phyloP scores from a whole-genome alignment of 2,888 invertebrate species.

The Sylvicola cinctus region DNA sequence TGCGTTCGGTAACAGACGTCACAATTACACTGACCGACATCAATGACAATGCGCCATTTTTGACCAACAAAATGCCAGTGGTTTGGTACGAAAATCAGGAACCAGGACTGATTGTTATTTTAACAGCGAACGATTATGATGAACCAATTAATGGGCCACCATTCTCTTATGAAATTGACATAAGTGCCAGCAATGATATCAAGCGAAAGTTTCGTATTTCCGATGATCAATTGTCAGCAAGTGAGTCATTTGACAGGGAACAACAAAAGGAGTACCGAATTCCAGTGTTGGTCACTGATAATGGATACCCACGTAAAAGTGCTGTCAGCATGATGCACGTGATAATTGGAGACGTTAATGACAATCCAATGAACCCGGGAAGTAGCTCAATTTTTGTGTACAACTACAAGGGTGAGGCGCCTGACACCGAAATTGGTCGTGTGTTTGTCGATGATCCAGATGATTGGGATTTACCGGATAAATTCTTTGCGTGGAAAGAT shows the following conservation, averaged over 20 bases:
- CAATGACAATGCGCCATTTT: constrained; percentile 85
- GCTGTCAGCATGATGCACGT: constrained; percentile 70
- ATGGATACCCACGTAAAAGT: constrained; percentile 48
- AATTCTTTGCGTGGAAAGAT: constrained; percentile 53
- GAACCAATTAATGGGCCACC: constrained; percentile 70
- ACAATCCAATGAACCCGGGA: constrained; percentile 75
- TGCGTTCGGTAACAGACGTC: constrained; percentile 42
- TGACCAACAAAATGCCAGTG: constrained; percentile 59
- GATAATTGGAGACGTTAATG: constrained; percentile 87
- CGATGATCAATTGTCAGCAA: constrained; percentile 45
- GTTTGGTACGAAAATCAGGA: constrained; percentile 66
- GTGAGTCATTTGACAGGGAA: constrained; percentile 68
- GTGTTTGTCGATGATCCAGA: constrained; percentile 80
- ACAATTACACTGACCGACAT: constrained; percentile 54
- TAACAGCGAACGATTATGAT: constrained; percentile 64
- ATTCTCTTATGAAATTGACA: constrained; percentile 39
- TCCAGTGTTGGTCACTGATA: constrained; percentile 77
- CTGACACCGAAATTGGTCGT: constrained; percentile 68
- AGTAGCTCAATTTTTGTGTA: constrained; percentile 83
- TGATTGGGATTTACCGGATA: constrained; percentile 92
- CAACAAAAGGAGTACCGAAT: constrained; percentile 68
- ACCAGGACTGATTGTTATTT: constrained; percentile 42
- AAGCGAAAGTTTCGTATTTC: constrained; percentile 48
- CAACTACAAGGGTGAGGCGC: constrained; percentile 73
- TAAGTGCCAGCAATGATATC: constrained; percentile 43